A percentile compares a stretch with the other conserved stretches of the same genome.
Conservation (phyloP, 2,797 vertebrate genomes). For the Epinephelus malabaricus region DNA sequence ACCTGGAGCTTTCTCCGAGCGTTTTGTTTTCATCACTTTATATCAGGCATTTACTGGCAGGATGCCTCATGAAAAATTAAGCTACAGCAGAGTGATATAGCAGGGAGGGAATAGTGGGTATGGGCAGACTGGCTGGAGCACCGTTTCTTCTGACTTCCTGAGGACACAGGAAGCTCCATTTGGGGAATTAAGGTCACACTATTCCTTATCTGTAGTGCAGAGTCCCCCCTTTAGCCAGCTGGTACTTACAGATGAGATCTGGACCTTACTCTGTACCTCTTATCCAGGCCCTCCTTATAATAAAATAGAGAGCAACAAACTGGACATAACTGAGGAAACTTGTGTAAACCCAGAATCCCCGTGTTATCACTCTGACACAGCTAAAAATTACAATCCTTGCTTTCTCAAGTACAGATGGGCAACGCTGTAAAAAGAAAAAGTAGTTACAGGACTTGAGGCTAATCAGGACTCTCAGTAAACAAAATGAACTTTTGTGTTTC, state of each 20-base stretch:
- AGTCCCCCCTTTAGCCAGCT: conserved; percentile 56
- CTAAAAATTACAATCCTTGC: conserved; percentile 19
- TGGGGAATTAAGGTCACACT: conserved; percentile 67
- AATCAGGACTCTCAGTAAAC: conserved; percentile 18
- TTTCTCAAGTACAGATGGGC: conserved; percentile 5
- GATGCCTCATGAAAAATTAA: conserved; percentile 48
- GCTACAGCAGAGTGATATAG: conserved; percentile 36
- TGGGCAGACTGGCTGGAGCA: conserved; percentile 22
- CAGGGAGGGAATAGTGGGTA: background rate
- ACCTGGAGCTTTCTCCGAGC: conserved; percentile 34
- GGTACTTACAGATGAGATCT: conserved; percentile 74
- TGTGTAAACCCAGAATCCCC: conserved; percentile 15
- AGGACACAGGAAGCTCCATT: conserved; percentile 66
- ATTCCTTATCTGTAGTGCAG: conserved; percentile 70
- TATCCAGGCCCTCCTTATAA: conserved; percentile 44
- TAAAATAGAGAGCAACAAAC: conserved; percentile 52
- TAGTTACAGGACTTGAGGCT: conserved; percentile 18
- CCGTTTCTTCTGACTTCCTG: conserved; percentile 54
- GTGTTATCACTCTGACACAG: conserved; percentile 1
- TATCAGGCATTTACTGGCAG: conserved; percentile 55
- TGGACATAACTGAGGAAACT: conserved; percentile 20
- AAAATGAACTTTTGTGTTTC: background rate
- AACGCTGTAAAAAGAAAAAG: conserved; percentile 12
- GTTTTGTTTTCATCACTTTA: conserved; percentile 50
- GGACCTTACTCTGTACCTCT: conserved; percentile 48